Percentiles rank a stretch among this genome's conserved stretches.
phyloP scores from a whole-genome alignment of 2,888 invertebrate species.

The Dichetophora obliterata region DNA sequence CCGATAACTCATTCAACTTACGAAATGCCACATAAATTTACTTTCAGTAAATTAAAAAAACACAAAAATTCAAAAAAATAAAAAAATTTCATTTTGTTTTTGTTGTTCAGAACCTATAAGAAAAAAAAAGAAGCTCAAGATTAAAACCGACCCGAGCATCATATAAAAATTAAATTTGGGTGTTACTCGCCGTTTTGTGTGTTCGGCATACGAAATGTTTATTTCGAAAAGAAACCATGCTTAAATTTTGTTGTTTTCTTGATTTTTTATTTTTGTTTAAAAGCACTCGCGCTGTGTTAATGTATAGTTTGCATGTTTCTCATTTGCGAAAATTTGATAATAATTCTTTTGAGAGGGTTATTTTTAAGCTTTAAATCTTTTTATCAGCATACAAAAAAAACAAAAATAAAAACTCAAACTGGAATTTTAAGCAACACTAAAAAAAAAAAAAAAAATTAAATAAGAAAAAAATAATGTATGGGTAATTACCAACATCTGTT shows the following conservation, averaged over 20 bases:
- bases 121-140: not conserved
- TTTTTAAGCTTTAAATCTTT: not conserved
- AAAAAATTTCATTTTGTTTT: not conserved
- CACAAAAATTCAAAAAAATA: not conserved
- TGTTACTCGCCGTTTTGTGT: not conserved
- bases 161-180: not conserved
- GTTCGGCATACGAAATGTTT: constrained; percentile 2
- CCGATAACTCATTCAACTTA: constrained; percentile 17
- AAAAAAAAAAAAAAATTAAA: too few relatives aligned
- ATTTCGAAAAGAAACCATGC: not conserved
- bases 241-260: not conserved
- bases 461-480: not conserved
- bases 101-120: not conserved
- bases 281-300: not conserved
- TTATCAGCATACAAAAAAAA: not conserved
- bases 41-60: not conserved
- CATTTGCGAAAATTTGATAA: too few relatives aligned
- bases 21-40: constrained; percentile 5
- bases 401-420: not conserved
- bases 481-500: too few relatives aligned
- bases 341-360: not conserved
- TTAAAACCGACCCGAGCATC: not conserved
- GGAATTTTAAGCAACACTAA: not conserved
- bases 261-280: not conserved
- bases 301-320: not conserved